Evolutionary conservation across 2,888 invertebrate genomes (phyloP).

Genomic region (Strigamia transsilvanica): DNA sequence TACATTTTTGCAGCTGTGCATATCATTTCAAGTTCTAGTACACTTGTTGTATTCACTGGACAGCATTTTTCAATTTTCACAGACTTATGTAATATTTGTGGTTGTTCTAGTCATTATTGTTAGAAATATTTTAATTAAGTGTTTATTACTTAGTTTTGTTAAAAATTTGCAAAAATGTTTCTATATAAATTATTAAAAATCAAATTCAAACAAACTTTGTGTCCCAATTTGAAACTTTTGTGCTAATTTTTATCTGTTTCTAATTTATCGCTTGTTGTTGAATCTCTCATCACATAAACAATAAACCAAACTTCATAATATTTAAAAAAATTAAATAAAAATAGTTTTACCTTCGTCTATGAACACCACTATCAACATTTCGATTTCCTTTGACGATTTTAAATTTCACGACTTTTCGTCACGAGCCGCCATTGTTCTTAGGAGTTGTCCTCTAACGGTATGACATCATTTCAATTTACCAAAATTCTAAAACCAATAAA

Average conservation of each 20-base stretch:
- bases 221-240: background rate
- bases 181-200: conserved; percentile 31
- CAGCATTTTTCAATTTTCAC: background rate
- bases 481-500: too few species aligned
- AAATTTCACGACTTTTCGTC: too few species aligned
- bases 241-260: background rate
- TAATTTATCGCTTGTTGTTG: background rate
- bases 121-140: background rate
- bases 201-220: background rate
- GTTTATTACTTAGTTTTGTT: conserved; percentile 27
- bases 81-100: background rate
- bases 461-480: too few species aligned
- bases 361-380: too few species aligned
- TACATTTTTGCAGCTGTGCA: background rate
- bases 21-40: background rate
- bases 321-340: too few species aligned
- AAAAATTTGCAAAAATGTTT: conserved; percentile 26
- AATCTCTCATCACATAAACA: too few species aligned
- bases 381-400: too few species aligned
- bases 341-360: too few species aligned
- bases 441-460: too few species aligned
- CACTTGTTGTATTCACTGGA: background rate
- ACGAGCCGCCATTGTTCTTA: too few species aligned
- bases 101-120: conserved; percentile 33
- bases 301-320: too few species aligned